Percentiles rank a stretch among this genome's conserved stretches.
These are phyloP conservation scores for Beroe ovata DNA, from an alignment of 37 sponge, comb jelly and placozoan genomes.

Conservation along the genomic window DNA sequence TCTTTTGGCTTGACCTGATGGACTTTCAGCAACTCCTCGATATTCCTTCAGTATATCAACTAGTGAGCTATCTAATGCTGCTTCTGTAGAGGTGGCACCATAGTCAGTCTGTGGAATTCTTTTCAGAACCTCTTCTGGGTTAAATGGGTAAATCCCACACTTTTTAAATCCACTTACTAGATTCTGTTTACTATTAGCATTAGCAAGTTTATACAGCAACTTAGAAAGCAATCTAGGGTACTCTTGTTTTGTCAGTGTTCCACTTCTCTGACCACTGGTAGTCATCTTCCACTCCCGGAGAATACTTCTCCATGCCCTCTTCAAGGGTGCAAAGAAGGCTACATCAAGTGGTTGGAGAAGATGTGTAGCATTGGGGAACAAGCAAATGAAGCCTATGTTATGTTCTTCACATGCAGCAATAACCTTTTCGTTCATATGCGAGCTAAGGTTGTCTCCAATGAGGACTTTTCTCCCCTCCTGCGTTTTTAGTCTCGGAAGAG, in stretches of 20 bases:
- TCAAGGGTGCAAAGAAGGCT: neutral
- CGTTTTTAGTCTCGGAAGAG: neutral
- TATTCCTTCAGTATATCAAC: neutral
- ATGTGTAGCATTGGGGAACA: neutral
- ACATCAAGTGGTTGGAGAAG: neutral
- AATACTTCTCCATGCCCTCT: neutral
- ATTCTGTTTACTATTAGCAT: neutral
- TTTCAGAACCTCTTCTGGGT: neutral
- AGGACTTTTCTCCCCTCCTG: neutral
- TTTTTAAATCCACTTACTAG: neutral
- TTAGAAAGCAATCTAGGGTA: neutral
- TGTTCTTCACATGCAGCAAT: neutral
- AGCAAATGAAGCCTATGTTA: neutral
- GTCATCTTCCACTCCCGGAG: neutral
- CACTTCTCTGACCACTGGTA: neutral
- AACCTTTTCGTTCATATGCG: neutral
- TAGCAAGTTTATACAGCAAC: neutral
- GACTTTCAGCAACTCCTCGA: neutral
- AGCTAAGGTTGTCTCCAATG: neutral
- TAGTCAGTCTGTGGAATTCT: neutral
- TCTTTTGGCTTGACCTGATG: neutral
- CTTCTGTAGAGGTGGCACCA: neutral
- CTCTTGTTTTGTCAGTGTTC: neutral
- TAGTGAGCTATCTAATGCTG: neutral
- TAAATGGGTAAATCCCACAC: neutral